Conservation (phyloP, 2,113 vertebrate species). For the Cacatua alba region DNA sequence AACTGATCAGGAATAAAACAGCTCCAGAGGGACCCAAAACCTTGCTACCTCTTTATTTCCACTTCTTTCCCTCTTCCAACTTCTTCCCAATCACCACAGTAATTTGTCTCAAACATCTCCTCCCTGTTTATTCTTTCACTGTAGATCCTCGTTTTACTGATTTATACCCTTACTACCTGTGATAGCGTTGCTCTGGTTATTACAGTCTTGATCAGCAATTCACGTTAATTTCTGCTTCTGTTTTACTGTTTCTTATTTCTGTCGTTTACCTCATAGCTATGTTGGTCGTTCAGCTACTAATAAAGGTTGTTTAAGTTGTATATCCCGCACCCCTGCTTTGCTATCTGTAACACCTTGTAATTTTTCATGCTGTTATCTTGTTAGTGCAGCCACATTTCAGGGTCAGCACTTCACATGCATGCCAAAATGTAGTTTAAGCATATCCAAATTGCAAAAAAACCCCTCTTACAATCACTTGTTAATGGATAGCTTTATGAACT, state of each 20-base stretch:
- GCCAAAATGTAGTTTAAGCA: background rate
- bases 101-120: background rate
- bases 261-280: background rate
- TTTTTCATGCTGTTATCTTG: background rate
- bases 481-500: background rate
- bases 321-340: background rate
- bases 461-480: background rate
- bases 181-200: background rate
- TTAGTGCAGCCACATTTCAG: background rate
- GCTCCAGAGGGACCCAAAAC: background rate
- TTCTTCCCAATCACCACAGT: background rate
- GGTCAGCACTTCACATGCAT: fast-evolving
- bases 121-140: background rate
- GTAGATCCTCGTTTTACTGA: background rate
- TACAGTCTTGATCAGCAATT: background rate
- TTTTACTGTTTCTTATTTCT: background rate
- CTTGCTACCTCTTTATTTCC: background rate
- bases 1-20: background rate
- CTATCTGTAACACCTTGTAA: background rate
- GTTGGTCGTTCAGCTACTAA: background rate
- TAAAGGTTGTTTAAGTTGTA: background rate
- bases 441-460: fast-evolving
- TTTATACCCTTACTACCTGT: background rate
- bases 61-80: fast-evolving
- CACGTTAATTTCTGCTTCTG: background rate